Evolutionary conservation across 2,113 vertebrate species (phyloP).

Genomic region (Helogale parvula): DNA sequence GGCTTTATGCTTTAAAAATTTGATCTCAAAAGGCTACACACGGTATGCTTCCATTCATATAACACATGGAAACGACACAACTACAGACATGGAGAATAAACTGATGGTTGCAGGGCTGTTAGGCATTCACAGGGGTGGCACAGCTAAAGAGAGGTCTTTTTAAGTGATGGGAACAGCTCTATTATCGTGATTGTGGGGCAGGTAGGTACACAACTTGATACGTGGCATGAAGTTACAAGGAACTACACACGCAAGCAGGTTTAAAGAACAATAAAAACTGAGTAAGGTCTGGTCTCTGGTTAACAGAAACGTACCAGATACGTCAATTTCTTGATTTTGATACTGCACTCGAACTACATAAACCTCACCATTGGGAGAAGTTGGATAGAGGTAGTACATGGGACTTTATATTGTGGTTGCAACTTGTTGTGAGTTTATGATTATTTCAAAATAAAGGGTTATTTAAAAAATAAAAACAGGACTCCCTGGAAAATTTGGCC

Average conservation of each 20-base stretch:
- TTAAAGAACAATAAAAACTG: neutral
- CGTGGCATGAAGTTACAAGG: neutral
- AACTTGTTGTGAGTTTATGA: neutral
- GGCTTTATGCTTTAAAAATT: neutral
- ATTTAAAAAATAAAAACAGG: neutral
- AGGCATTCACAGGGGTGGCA: neutral
- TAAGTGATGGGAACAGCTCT: neutral
- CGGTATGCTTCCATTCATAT: neutral
- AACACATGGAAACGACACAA: neutral
- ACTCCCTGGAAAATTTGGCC: neutral
- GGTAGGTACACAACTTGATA: neutral
- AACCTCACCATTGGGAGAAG: neutral
- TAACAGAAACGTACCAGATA: neutral
- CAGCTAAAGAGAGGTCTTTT: neutral
- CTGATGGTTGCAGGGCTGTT: neutral
- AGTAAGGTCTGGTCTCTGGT: neutral
- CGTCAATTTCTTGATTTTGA: neutral
- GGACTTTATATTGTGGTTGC: neutral
- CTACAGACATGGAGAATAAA: neutral
- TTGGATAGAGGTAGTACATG: neutral
- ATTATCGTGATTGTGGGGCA: neutral
- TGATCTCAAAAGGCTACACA: neutral
- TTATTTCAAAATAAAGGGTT: neutral
- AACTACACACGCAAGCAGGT: neutral
- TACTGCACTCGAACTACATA: neutral